Base-by-base conservation (phyloP, 2,113 vertebrate species). In the Tetraodon nigroviridis region DNA sequence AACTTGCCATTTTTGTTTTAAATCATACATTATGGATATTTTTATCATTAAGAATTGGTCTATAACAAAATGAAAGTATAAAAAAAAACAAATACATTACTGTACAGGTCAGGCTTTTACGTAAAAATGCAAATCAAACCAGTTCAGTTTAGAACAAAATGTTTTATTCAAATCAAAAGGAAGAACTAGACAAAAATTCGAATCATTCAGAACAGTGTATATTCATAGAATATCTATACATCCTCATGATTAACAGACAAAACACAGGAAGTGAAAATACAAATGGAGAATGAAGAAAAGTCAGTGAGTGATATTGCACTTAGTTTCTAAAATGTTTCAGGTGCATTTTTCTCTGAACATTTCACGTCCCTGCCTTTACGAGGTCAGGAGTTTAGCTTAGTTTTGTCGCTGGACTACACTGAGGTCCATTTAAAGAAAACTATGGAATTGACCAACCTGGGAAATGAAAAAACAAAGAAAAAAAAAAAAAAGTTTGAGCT, bases 221-320 rank as follows among this genome's bases (percentile, higher is more conserved):
- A 89, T 91, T 94, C 92, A 93, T 93, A 92, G 92, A 94, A 91
- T 93, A 93, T 92, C 90, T 94, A 95, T 91, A 92, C 90, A 93
- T 91, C 90, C 83, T 83, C 89, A 87, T 92, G 92, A 93, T 91
- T 90, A 92, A 92, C 90, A 91, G 80, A 82, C 84, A 80, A 70
- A 79, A 77, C 76, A 86, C 74, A 48, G 41, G 47, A 51, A 61
- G 78, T 74, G 85, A 91, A 93, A 89, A 90, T 91, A 94, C 79
- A 93, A 91, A 92, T 92, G 87, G 92, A 92, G 89, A 90, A 93
- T 82, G 89, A 92, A 93, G 89, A 92, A 92, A 92, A 92, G 85
- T 91, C 91, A 92, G 91, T 90, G 92, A 81, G 91, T 92, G 92
- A 96, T 98, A 98, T 98, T 98, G 96, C 96, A 98, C 95, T 94